These are phyloP conservation scores for Zonotrichia leucophrys DNA, from an alignment of 2,113 vertebrate species.

Conservation along the genomic window DNA sequence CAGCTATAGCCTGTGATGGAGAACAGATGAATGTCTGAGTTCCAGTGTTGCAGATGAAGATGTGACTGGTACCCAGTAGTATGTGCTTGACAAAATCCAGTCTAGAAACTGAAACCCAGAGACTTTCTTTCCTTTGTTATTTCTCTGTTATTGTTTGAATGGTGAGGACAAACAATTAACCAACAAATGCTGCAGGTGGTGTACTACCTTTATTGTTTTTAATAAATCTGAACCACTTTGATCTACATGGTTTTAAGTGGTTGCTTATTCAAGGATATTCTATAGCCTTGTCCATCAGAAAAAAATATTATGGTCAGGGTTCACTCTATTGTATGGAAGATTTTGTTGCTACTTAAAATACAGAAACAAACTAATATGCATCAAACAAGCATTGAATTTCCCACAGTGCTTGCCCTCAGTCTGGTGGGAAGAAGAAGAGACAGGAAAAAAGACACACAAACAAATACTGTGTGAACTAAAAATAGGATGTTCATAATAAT, in stretches of 20 bases:
- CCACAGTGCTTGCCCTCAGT: not conserved
- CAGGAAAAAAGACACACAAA: not conserved
- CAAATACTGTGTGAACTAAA: slow-evolving; percentile 11
- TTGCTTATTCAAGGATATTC: not conserved
- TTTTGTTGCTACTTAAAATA: not conserved
- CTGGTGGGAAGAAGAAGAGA: not conserved
- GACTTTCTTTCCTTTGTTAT: not conserved
- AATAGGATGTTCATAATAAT: not conserved
- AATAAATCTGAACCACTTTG: not conserved
- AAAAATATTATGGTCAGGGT: not conserved
- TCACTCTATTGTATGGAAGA: not conserved
- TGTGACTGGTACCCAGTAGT: not conserved
- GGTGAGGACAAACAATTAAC: not conserved
- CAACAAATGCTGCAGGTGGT: not conserved
- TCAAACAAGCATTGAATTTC: not conserved
- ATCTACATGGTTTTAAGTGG: not conserved
- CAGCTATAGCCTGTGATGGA: not conserved
- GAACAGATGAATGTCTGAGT: not conserved
- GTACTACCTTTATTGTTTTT: not conserved
- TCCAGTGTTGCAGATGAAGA: not conserved
- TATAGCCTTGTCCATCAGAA: not conserved
- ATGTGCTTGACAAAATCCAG: not conserved
- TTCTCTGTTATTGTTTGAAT: not conserved
- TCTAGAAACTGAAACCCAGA: not conserved
- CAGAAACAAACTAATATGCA: not conserved